Percentiles rank a stretch among this genome's conserved stretches.
phyloP scores from a whole-genome alignment of 2,113 vertebrate species.

The Psammodynastes pulverulentus region DNA sequence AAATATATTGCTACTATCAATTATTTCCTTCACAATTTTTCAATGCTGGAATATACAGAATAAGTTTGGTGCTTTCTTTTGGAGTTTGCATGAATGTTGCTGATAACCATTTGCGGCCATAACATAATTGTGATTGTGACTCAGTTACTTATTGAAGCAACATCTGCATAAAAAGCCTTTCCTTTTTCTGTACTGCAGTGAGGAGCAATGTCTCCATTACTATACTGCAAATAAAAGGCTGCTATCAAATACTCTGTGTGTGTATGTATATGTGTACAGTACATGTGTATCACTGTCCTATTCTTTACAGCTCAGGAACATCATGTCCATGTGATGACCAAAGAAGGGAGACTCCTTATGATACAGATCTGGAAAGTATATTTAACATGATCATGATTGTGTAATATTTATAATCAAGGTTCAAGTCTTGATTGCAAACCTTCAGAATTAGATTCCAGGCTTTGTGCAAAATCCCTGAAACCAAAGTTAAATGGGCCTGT shows the following conservation, averaged over 20 bases:
- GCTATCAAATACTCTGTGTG: not conserved
- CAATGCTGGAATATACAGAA: not conserved
- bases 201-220: not conserved
- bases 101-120: not conserved
- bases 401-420: not conserved
- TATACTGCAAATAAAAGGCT: not conserved
- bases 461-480: not conserved
- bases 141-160: not conserved
- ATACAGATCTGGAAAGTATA: not conserved
- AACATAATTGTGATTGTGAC: not conserved
- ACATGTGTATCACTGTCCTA: not conserved
- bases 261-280: not conserved
- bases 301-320: not conserved
- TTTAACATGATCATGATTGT: not conserved
- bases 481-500: not conserved
- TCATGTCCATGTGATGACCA: not conserved
- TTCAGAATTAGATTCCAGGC: not conserved
- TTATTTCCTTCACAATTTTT: not conserved
- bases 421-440: not conserved
- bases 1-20: not conserved
- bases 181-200: not conserved
- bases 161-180: not conserved
- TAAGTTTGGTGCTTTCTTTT: not conserved
- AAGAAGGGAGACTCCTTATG: not conserved
- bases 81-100: not conserved